Base-by-base conservation (phyloP, 2,113 vertebrate species). In the Gasterosteus aculeatus region DNA sequence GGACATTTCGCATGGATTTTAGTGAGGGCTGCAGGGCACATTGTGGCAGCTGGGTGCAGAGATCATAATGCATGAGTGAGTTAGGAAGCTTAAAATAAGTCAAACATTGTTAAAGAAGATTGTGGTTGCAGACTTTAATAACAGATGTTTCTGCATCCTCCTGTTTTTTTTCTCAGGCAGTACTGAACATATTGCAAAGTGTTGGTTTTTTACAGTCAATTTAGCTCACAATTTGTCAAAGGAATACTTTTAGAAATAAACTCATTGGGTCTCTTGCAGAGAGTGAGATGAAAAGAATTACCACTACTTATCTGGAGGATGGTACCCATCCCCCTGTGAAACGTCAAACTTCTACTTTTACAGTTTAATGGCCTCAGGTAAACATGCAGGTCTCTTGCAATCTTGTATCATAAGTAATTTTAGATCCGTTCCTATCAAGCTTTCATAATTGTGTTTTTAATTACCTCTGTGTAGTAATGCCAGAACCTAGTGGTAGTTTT, bases 1-100 rank as follows among this genome's bases (percentile, higher is more conserved):
- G 42, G 44, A 65, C 51, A 42, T 69, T 54, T 59, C 42, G 68
- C 59, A 10, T 51, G 66, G 66, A 60, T 58, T 38, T 72, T 33
- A 12, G 58, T 41, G 22, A 67, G 42, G 68, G 53, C 79, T 1
- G 0, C 53, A 2, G 15, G 76, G 35, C 42, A 39, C 39, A 51
- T 51, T 38, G 53, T 49, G 53, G 22, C 29, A 26, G 56, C 64
- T 42, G 44, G 61, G 69, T 60, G 61, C 38, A 22, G 68, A 31
- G 58, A n/a, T 46, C 29, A 58, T 39, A 41, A 70, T 49, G 47
- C 38, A n/a, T 0, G 60, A 71, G 47, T 31, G 67, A 79, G 53
- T 6, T 15, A 47, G 22, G 7, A 31, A 58, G 42, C 49, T 61
- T 38, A 38, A 38, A 38, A 62, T 66, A 60, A 31, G 3, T 14